These are phyloP conservation scores for Tragelaphus strepsiceros DNA, from an alignment of 2,113 vertebrate species.

Conservation along the genomic window DNA sequence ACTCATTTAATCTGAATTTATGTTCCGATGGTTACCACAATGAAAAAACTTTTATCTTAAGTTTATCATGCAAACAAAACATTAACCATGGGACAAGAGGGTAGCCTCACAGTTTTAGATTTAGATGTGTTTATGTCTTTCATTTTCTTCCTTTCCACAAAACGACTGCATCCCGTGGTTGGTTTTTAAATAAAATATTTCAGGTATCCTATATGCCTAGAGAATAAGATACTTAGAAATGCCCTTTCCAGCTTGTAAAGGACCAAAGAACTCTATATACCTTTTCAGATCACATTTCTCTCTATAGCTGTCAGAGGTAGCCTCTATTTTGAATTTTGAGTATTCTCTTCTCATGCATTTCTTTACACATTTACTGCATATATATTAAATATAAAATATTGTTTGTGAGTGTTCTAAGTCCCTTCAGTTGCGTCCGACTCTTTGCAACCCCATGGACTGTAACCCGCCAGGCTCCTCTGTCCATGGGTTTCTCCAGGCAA, in stretches of 20 bases:
- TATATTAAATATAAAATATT: background rate
- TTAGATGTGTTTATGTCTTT: background rate
- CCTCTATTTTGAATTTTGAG: background rate
- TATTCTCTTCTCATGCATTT: background rate
- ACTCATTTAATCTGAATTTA: constrained; percentile 15
- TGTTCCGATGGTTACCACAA: background rate
- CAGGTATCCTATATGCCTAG: background rate
- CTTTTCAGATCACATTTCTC: background rate
- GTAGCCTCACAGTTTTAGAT: background rate
- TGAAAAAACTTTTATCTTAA: background rate
- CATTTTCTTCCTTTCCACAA: background rate
- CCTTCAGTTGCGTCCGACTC: background rate
- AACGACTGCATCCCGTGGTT: background rate
- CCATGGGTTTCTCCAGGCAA: background rate
- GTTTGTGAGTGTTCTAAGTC: background rate
- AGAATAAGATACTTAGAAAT: background rate
- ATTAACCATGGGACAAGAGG: background rate
- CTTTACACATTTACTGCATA: background rate
- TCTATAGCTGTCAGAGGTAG: background rate
- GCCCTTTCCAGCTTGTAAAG: background rate
- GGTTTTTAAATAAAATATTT: background rate
- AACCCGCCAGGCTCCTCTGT: background rate
- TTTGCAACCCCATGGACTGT: background rate
- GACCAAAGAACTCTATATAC: background rate
- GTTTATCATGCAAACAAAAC: background rate